phyloP scores from a whole-genome alignment of 2,888 invertebrate genomes.

The Drosophila quasianomalipes region DNA sequence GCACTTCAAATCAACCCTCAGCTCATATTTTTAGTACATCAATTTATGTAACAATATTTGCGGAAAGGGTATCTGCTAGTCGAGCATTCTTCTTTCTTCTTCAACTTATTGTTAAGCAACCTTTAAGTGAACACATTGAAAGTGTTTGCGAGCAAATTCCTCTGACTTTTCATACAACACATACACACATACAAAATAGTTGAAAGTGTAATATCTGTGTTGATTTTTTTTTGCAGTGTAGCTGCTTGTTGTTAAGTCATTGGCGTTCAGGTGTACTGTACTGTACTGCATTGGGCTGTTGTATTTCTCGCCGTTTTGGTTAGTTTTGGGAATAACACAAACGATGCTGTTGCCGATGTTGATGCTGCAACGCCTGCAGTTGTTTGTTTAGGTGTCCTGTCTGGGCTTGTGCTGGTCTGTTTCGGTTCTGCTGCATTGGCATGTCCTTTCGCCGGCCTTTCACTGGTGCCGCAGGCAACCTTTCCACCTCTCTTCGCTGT shows the following conservation, averaged over 20 bases:
- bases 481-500: conserved; percentile 2
- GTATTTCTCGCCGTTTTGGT: conserved; percentile 23
- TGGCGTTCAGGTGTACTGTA: conserved; percentile 19
- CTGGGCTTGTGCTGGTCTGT: background rate
- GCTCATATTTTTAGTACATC: background rate
- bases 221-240: background rate
- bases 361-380: conserved; percentile 42
- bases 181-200: background rate
- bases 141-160: background rate
- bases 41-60: background rate
- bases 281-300: background rate
- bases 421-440: conserved; percentile 28
- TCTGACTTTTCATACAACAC: background rate
- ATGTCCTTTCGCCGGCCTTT: conserved; percentile 55
- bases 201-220: background rate
- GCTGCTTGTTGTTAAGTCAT: conserved; percentile 11
- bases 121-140: background rate
- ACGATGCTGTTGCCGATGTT: conserved; percentile 8
- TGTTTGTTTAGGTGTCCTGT: conserved; percentile 49
- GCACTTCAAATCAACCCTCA: background rate
- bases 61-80: background rate
- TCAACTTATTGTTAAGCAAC: conserved; percentile 12
- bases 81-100: background rate
- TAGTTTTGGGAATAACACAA: conserved; percentile 25
- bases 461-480: conserved; percentile 40